phyloP scores from a whole-genome alignment of 1,140 invertebrate species.

The Bombus confusus region DNA sequence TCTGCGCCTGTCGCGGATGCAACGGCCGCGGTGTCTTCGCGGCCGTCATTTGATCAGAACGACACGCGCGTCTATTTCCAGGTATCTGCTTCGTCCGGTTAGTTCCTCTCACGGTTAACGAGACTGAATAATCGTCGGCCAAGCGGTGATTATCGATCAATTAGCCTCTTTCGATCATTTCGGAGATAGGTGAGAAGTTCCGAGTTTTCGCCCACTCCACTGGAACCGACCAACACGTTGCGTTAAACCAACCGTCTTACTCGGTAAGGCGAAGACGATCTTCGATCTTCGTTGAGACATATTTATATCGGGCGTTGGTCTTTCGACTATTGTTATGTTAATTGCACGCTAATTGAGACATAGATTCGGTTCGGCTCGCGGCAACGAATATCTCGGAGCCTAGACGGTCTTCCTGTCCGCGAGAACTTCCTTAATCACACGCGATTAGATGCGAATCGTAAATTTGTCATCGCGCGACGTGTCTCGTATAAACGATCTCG shows the following conservation, averaged over 20 bases:
- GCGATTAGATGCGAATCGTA: slow-evolving; percentile 30
- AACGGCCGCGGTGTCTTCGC: too few species aligned
- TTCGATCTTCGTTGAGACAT: slow-evolving; percentile 6
- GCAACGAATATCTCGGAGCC: not conserved
- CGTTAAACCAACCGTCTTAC: too few species aligned
- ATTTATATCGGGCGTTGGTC: not conserved
- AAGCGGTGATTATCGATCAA: not conserved
- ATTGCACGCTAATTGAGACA: slow-evolving; percentile 4
- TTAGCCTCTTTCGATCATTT: not conserved
- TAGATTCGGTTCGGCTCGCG: not conserved
- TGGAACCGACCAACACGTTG: too few species aligned
- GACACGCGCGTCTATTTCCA: not conserved
- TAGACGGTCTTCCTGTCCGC: too few species aligned
- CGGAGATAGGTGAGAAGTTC: too few species aligned
- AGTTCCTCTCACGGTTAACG: slow-evolving; percentile 1
- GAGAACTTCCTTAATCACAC: not conserved
- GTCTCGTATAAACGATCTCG: not conserved
- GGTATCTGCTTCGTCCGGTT: not conserved
- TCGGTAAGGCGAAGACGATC: not conserved
- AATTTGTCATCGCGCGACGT: slow-evolving; percentile 25
- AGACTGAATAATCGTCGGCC: slow-evolving; percentile 16
- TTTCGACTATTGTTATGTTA: not conserved
- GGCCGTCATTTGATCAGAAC: slow-evolving; percentile 34
- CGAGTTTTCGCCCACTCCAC: too few species aligned
- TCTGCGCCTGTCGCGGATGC: not conserved